Percentiles rank a stretch among this genome's conserved stretches.
Conservation (phyloP, 30 jellyfish, hydroid and myxozoan species). For the Chironex yamaguchii region DNA sequence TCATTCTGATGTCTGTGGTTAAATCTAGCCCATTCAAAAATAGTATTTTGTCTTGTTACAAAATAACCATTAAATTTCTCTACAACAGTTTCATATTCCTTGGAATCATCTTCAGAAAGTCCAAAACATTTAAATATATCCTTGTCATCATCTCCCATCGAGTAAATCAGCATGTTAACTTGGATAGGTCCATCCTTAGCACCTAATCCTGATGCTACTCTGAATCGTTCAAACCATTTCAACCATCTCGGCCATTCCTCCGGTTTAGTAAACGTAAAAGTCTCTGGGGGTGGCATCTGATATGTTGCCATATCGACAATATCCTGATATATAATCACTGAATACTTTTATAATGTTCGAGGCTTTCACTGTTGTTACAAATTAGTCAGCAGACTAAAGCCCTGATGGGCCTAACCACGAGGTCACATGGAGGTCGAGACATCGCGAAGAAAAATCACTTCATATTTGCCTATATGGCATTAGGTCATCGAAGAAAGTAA, state of each 20-base stretch:
- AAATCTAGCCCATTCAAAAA: slow-evolving; percentile 30
- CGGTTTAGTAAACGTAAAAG: slow-evolving; percentile 15
- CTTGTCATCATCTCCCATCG: slow-evolving; percentile 25
- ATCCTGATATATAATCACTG: too few relatives aligned
- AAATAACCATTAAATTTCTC: slow-evolving; percentile 11
- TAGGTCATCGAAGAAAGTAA: too few relatives aligned
- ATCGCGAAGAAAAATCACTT: too few relatives aligned
- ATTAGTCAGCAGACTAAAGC: too few relatives aligned
- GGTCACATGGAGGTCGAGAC: too few relatives aligned
- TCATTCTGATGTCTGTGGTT: slow-evolving; percentile 12
- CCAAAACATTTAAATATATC: not conserved
- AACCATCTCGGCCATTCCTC: slow-evolving; percentile 38
- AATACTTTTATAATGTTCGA: too few relatives aligned
- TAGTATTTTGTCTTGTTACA: slow-evolving; percentile 3
- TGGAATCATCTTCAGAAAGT: not conserved
- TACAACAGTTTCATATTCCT: slow-evolving; percentile 1
- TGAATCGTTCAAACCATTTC: slow-evolving; percentile 25
- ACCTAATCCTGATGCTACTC: slow-evolving; percentile 33
- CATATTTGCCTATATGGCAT: too few relatives aligned
- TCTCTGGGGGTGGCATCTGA: slow-evolving; percentile 30
- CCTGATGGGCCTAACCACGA: too few relatives aligned
- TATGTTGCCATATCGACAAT: slow-evolving; percentile 54
- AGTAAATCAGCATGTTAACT: slow-evolving; percentile 18
- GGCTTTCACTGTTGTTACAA: too few relatives aligned
- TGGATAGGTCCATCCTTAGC: slow-evolving; percentile 6